These are phyloP conservation scores for Amblyjoppa proteus DNA, from an alignment of 2,888 invertebrate species.

Conservation along the genomic window DNA sequence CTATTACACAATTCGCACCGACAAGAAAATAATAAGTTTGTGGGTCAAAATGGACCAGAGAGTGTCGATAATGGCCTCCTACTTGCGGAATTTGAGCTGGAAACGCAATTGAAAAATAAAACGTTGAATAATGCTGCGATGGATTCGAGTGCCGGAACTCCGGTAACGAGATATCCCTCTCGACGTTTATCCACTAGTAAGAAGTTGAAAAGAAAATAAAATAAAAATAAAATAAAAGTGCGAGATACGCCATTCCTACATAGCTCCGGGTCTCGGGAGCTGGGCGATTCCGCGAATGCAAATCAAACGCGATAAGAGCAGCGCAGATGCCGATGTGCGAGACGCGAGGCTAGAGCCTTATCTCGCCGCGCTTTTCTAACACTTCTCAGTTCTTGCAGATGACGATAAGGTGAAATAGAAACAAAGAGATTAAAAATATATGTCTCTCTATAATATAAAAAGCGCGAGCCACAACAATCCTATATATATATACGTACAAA, in stretches of 20 bases:
- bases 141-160: constrained; percentile 33
- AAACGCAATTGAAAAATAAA: constrained; percentile 12
- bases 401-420: constrained; percentile 57
- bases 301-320: constrained; percentile 75
- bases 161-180: constrained; percentile 44
- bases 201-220: constrained; percentile 76
- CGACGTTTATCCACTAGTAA: constrained; percentile 28
- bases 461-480: neutral
- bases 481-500: neutral
- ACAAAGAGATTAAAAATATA: constrained; percentile 54
- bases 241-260: constrained; percentile 36
- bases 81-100: neutral
- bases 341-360: constrained; percentile 49
- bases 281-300: constrained; percentile 65
- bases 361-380: constrained; percentile 41
- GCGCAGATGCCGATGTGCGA: constrained; percentile 72
- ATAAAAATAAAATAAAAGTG: constrained; percentile 7
- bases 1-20: neutral
- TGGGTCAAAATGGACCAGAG: neutral
- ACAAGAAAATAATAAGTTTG: neutral
- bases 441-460: neutral
- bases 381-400: constrained; percentile 32
- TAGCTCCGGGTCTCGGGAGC: constrained; percentile 34
- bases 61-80: neutral
- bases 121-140: neutral